Conservation (phyloP, 2,888 invertebrate genomes). For the Cheilosia pagana region DNA sequence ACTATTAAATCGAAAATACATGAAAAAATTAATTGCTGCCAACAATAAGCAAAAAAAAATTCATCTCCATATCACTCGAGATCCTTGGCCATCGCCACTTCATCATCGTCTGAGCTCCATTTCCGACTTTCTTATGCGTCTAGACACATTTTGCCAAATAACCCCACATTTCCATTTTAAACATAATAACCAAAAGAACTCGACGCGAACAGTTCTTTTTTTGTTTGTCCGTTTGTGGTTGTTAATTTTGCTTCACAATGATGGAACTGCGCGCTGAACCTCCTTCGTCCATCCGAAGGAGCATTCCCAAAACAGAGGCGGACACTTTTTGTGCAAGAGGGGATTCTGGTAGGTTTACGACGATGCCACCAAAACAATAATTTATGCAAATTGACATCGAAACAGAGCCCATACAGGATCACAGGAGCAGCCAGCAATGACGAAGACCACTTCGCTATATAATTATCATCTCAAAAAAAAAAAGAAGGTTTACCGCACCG, state of each 20-base stretch:
- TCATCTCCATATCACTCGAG: constrained; percentile 66
- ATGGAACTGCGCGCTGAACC: constrained; percentile 73
- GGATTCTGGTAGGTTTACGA: constrained; percentile 70
- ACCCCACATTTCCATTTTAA: constrained; percentile 50
- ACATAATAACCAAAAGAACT: constrained; percentile 30
- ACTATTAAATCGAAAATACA: constrained; percentile 53
- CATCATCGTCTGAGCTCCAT: constrained; percentile 65
- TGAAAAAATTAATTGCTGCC: constrained; percentile 67
- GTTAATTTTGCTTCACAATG: constrained; percentile 41
- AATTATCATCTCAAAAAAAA: constrained; percentile 56
- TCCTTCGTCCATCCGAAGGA: constrained; percentile 37
- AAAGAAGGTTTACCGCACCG: constrained; percentile 15
- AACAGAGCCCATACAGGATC: constrained; percentile 28
- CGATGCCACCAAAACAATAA: constrained; percentile 75
- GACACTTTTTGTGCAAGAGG: constrained; percentile 47
- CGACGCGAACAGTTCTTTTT: constrained; percentile 24
- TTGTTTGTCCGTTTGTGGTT: not conserved
- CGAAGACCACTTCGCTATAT: constrained; percentile 53
- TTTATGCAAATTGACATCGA: constrained; percentile 74
- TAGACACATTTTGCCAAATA: constrained; percentile 65
- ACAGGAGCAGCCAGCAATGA: constrained; percentile 47
- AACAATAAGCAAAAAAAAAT: constrained; percentile 5
- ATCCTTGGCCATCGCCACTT: constrained; percentile 70
- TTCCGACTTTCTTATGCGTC: constrained; percentile 75
- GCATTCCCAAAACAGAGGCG: constrained; percentile 54